Base-by-base conservation (phyloP, 2,113 vertebrate species). In the Saguinus midas region DNA sequence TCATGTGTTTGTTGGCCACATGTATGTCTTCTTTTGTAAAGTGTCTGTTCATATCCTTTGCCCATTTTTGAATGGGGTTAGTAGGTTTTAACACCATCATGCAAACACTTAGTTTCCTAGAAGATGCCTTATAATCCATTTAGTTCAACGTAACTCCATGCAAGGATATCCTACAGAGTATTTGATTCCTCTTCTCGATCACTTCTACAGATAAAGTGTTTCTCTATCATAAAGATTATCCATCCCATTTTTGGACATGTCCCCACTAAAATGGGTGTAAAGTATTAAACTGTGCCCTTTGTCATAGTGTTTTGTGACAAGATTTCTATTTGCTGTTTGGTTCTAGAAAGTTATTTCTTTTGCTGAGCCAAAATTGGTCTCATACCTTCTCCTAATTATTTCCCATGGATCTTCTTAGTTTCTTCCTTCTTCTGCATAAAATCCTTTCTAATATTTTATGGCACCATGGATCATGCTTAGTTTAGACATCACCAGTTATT, bases 341-440 rank as follows among this genome's bases (percentile, higher is more conserved):
- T 82, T 91, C 72, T 83, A 18, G 40, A 90, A 92, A 89, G 40
- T 21, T 88, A 20, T 79, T 80, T 37, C 48, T 90, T 96, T 90
- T 90, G 45, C 5, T 85, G 29, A 96, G 35, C 7, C 64, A 83
- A 76, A 90, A 70, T 68, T 55, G 14, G 52, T 84, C 45, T 80
- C 23, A 45, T 29, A 86, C 35, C 23, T 85, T 72, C 37, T 92
- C 29, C 48, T 83, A 32, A 50, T 68, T 50, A 48, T 45, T 40
- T 70, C 27, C 17, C 37, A 73, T 25, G 32, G 72, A 95, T 35
- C 43, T 68, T 73, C 61, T 89, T 40, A 75, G 27, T 52, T 4
- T 95, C 40, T 91, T 73, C 27, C 78, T 1, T 91, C 64, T 72
- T 92, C 29, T 94, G n/a, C 25, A 68, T 66, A 76, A 81, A 91